Conservation (phyloP, 2,113 vertebrate genomes). For the Cygnus atratus region DNA sequence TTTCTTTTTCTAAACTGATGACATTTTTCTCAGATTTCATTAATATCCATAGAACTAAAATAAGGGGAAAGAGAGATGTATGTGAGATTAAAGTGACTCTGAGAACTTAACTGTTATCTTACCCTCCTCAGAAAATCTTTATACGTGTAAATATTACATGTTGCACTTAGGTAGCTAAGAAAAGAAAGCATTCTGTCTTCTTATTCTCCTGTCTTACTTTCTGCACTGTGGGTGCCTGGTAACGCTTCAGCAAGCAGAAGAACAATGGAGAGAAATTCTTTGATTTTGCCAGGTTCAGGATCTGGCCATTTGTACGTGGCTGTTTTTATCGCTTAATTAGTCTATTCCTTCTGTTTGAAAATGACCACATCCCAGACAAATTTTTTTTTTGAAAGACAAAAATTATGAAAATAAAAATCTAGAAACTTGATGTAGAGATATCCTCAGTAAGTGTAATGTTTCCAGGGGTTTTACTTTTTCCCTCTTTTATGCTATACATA, state of each 20-base stretch:
- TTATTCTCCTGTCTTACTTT: background rate
- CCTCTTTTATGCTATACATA: background rate
- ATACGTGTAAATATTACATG: background rate
- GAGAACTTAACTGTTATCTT: background rate
- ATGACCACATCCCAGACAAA: background rate
- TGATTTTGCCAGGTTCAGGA: background rate
- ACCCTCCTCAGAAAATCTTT: background rate
- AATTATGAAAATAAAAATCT: background rate
- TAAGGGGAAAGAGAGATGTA: background rate
- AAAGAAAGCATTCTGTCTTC: background rate
- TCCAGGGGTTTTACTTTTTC: background rate
- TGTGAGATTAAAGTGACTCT: slow-evolving; percentile 22
- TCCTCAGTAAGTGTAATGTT: background rate
- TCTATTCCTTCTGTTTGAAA: background rate
- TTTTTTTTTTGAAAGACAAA: background rate
- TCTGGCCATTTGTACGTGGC: background rate
- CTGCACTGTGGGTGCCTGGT: background rate
- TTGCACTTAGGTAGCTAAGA: background rate
- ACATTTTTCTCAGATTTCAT: slow-evolving; percentile 25
- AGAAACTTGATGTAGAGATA: background rate
- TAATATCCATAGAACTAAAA: slow-evolving; percentile 7
- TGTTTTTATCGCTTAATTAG: background rate
- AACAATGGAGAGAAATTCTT: background rate
- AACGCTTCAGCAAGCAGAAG: background rate
- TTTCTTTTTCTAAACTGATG: background rate